phyloP scores from a whole-genome alignment of 2,113 vertebrate species.

The Oncorhynchus masou region DNA sequence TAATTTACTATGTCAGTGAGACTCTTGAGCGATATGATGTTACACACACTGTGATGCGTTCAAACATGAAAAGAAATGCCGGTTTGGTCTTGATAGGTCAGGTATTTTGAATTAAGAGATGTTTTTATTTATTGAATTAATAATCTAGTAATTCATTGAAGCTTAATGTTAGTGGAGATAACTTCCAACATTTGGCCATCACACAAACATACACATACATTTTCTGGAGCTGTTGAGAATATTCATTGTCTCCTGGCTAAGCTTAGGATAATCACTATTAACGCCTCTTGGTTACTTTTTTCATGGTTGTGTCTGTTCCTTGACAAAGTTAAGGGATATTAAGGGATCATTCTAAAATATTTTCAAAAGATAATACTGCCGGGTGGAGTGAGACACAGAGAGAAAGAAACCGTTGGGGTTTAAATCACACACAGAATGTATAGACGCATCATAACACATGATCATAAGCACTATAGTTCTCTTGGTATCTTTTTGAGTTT shows the following conservation, averaged over 20 bases:
- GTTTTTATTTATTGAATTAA: neutral
- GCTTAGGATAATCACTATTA: conserved; percentile 12
- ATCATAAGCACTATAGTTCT: no score
- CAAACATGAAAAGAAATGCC: conserved; percentile 62
- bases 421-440: no score
- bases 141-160: neutral
- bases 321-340: neutral
- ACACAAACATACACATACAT: neutral
- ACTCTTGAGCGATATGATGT: conserved; percentile 74
- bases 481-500: no score
- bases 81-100: conserved; percentile 57
- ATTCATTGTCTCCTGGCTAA: neutral
- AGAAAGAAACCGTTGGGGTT: no score
- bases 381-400: neutral
- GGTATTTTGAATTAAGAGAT: conserved; percentile 3
- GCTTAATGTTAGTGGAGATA: neutral
- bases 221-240: conserved; percentile 15
- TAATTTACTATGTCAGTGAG: conserved; percentile 74
- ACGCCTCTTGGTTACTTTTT: neutral
- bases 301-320: neutral
- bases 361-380: neutral
- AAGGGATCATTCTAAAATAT: neutral
- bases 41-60: conserved; percentile 67
- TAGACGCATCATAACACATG: no score
- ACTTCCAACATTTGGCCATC: neutral